Percentiles rank a stretch among this genome's conserved stretches.
phyloP scores from a whole-genome alignment of 1,140 invertebrate species.

The Drosophila parabipectinata region DNA sequence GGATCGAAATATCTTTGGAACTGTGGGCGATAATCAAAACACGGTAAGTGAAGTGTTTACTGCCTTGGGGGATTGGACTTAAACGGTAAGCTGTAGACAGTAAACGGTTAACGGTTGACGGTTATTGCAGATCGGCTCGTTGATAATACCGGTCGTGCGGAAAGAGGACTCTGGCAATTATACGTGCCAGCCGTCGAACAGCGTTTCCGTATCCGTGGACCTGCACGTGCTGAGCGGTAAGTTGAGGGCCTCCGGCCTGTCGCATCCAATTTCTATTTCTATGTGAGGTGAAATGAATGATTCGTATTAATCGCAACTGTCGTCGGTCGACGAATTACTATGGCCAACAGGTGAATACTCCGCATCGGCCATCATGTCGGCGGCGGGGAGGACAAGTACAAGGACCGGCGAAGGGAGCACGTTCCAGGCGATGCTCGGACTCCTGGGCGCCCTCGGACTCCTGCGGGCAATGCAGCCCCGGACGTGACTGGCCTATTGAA shows the following conservation, averaged over 20 bases:
- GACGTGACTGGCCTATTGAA: conserved; percentile 78
- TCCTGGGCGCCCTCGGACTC: conserved; percentile 45
- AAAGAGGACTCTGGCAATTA: conserved; percentile 83
- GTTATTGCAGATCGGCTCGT: conserved; percentile 82
- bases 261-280: conserved; percentile 7
- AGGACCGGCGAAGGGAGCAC: conserved; percentile 41
- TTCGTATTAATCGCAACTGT: conserved; percentile 80
- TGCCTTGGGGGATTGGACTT: neutral
- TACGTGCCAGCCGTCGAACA: conserved; percentile 83
- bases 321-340: conserved; percentile 46
- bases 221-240: conserved; percentile 83
- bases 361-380: conserved; percentile 83
- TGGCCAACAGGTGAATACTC: conserved; percentile 84
- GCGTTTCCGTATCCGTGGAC: conserved; percentile 77
- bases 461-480: conserved; percentile 51
- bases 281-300: conserved; percentile 61
- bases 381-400: conserved; percentile 43
- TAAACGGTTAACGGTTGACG: conserved; percentile 19
- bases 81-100: neutral
- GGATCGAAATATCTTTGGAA: conserved; percentile 79
- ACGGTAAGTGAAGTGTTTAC: conserved; percentile 68
- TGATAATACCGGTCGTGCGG: conserved; percentile 89
- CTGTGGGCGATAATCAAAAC: conserved; percentile 77
- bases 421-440: conserved; percentile 46
- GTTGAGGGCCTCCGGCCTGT: conserved; percentile 25